These are phyloP conservation scores for Dromius quadrimaculatus DNA, from an alignment of 2,888 invertebrate genomes.

Conservation along the genomic window DNA sequence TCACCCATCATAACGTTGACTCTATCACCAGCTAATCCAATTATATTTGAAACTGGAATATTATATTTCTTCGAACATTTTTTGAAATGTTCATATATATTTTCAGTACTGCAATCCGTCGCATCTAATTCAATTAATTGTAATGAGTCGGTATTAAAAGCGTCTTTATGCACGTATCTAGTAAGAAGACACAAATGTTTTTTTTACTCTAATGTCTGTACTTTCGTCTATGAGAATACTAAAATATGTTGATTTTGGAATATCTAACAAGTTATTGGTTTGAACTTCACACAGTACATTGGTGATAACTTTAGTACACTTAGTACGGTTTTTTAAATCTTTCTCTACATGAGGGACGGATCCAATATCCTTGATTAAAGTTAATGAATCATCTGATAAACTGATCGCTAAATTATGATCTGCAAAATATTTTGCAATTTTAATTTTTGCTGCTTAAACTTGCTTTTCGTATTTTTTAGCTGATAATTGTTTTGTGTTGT, in stretches of 20 bases:
- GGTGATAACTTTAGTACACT: conserved; percentile 29
- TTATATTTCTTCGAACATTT: conserved; percentile 16
- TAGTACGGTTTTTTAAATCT: too few species aligned
- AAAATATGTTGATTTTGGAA: conserved; percentile 35
- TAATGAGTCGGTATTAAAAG: conserved; percentile 4
- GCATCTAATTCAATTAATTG: conserved; percentile 43
- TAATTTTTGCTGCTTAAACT: too few species aligned
- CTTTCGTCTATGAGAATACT: conserved; percentile 44
- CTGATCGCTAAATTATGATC: too few species aligned
- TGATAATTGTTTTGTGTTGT: too few species aligned
- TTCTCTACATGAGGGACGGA: too few species aligned
- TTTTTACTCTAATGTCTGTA: conserved; percentile 32
- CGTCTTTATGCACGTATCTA: background rate
- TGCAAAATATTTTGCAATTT: too few species aligned
- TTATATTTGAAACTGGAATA: conserved; percentile 35
- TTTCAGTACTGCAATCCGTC: conserved; percentile 14
- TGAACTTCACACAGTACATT: conserved; percentile 20
- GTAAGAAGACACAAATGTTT: conserved; percentile 1
- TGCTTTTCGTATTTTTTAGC: too few species aligned
- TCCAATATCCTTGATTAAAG: too few species aligned
- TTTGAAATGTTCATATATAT: conserved; percentile 33
- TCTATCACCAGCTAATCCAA: conserved; percentile 43
- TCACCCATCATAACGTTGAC: conserved; percentile 46
- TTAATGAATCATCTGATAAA: too few species aligned
- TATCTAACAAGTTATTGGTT: background rate